A percentile compares a stretch with the other conserved stretches of the same genome.
phyloP scores from a whole-genome alignment of 1,140 invertebrate genomes.

The Atta cephalotes region DNA sequence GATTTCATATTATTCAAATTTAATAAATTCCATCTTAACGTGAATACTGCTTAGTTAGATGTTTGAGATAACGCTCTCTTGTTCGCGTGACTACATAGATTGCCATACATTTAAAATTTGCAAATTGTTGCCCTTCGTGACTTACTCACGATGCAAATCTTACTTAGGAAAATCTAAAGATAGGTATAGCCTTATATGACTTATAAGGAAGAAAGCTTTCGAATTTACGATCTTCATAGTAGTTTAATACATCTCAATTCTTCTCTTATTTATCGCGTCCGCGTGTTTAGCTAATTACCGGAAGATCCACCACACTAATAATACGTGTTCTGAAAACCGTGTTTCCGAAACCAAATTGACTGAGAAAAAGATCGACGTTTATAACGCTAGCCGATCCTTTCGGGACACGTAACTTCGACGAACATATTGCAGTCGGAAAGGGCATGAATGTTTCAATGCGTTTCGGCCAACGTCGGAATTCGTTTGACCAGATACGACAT shows the following conservation, averaged over 20 bases:
- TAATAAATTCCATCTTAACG: slow-evolving; percentile 4
- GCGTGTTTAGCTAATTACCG: slow-evolving; percentile 18
- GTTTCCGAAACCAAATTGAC: not conserved
- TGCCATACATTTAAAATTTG: slow-evolving; percentile 28
- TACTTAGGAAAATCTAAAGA: slow-evolving; percentile 37
- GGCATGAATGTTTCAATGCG: slow-evolving; percentile 59
- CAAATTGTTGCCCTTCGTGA: slow-evolving; percentile 39
- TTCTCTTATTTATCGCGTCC: not conserved
- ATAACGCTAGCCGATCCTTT: slow-evolving; percentile 23
- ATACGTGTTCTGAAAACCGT: not conserved
- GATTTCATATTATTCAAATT: slow-evolving; percentile 31
- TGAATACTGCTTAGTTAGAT: slow-evolving; percentile 25
- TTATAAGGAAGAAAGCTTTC: not conserved
- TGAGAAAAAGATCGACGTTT: not conserved
- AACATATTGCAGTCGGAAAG: slow-evolving; percentile 30
- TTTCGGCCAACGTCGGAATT: not conserved
- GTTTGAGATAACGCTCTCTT: slow-evolving; percentile 13
- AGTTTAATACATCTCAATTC: slow-evolving; percentile 19
- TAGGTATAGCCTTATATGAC: not conserved
- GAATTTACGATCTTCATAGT: slow-evolving; percentile 1
- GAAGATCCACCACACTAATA: not conserved
- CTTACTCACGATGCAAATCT: slow-evolving; percentile 18
- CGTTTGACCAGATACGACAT: slow-evolving; percentile 36
- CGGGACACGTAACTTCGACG: slow-evolving; percentile 14
- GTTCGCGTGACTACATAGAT: slow-evolving; percentile 26